phyloP scores from a whole-genome alignment of 53 echinoderm and acorn worm species.

The Arbacia lixula region DNA sequence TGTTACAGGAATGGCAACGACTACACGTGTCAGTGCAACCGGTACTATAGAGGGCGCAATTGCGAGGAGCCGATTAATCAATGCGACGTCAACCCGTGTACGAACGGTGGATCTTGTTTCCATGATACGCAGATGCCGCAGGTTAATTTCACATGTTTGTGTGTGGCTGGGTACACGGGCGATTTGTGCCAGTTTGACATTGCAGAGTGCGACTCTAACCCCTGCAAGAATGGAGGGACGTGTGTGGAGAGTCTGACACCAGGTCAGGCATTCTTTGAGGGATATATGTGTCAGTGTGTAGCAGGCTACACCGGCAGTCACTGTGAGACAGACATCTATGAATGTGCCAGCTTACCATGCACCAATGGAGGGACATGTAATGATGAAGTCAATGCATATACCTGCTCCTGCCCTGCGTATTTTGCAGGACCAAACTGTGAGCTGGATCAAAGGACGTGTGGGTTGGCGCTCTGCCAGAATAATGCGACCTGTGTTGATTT shows the following conservation, averaged over 20 bases:
- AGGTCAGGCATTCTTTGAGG: slow-evolving; percentile 76
- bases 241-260: slow-evolving; percentile 74
- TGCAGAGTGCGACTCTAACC: slow-evolving; percentile 78
- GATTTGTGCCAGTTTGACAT: slow-evolving; percentile 78
- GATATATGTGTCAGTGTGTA: slow-evolving; percentile 79
- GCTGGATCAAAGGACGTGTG: slow-evolving; percentile 86
- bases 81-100: slow-evolving; percentile 78
- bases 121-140: slow-evolving; percentile 76
- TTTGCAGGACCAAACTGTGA: slow-evolving; percentile 81
- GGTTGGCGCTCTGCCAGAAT: slow-evolving; percentile 72
- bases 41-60: slow-evolving; percentile 73
- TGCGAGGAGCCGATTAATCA: slow-evolving; percentile 87
- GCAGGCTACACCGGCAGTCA: slow-evolving; percentile 80
- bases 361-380: slow-evolving; percentile 70
- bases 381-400: slow-evolving; percentile 71
- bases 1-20: slow-evolving; percentile 58
- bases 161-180: slow-evolving; percentile 75
- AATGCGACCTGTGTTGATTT: slow-evolving; percentile 67
- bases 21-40: slow-evolving; percentile 75
- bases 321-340: slow-evolving; percentile 81
- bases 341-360: slow-evolving; percentile 81
- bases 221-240: slow-evolving; percentile 76
- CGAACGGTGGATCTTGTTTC: slow-evolving; percentile 85
- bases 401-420: slow-evolving; percentile 65
- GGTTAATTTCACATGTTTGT: slow-evolving; percentile 79